Base-by-base conservation (phyloP, 2,113 vertebrate species). In the Prolemur simus region DNA sequence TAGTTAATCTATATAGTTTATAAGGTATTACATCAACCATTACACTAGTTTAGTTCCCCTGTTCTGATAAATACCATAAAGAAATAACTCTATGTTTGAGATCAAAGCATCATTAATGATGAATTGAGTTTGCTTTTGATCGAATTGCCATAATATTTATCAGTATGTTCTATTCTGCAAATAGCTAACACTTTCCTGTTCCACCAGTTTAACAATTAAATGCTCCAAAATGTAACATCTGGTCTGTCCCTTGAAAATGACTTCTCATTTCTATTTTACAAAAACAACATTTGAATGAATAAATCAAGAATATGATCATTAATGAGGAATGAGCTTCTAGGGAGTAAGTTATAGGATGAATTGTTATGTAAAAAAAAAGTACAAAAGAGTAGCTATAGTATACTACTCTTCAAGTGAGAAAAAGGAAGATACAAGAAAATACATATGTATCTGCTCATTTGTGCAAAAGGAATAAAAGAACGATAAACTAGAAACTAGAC, bases 221-320 rank as follows among this genome's bases (percentile, higher is more conserved):
- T 69, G 23, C 49, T n/a, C 47, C 73, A 9, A 52, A 89, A 96
- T 42, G 5, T 92, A 91, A 76, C 78, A 23, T 69, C 21, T 91
- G 56, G 9, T n/a, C 15, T 73, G 5, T 77, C 20, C 60, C 68
- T 92, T 90, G 37, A 91, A 94, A 92, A 81, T 56, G 25, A 60
- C 63, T 73, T 87, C 21, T 52, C 27, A 69, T 83, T 27, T 27
- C 58, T 85, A n/a, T 47, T 60, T 84, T 64, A 83, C 27, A 84
- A 78, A 96, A 56, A 47, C 8, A 77, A 0, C 6, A 54, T 47
- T 90, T 84, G 10, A 84, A 21, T 90, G 25, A 86, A 21, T 85
- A 76, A 95, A 76, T 90, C 14, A 54, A 93, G 89, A 96, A 83
- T 54, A 39, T 60, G 29, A 87, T 87, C 63, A 87, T 63, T 87